Percentiles rank a stretch among this genome's conserved stretches.
These are phyloP conservation scores for Magallana gigas DNA, from an alignment of 1,140 invertebrate species.

Conservation along the genomic window DNA sequence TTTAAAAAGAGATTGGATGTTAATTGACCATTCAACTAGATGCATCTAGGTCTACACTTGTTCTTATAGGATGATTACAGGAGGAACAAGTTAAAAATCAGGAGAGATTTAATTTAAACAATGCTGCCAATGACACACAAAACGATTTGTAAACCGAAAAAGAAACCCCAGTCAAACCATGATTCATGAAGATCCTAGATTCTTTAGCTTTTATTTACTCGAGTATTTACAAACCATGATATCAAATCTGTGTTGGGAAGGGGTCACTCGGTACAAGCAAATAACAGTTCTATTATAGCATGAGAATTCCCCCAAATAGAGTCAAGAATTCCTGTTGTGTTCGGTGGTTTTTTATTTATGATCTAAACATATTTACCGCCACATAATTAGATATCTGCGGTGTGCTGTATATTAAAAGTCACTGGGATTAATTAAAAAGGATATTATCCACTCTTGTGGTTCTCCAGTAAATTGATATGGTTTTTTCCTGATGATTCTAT, in stretches of 20 bases:
- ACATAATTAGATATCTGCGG: conserved; percentile 23
- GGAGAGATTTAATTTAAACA: conserved; percentile 24
- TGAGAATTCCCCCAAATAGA: conserved; percentile 27
- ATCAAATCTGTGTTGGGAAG: conserved; percentile 22
- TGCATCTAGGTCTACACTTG: not conserved
- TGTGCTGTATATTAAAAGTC: not conserved
- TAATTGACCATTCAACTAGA: conserved; percentile 5
- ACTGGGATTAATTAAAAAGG: not conserved
- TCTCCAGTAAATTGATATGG: not conserved
- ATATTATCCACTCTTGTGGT: conserved; percentile 17
- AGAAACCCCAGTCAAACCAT: not conserved
- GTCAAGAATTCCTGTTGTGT: conserved; percentile 29
- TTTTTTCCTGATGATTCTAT: too few relatives aligned
- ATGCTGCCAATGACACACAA: not conserved
- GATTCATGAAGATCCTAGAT: not conserved
- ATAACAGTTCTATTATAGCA: conserved; percentile 18
- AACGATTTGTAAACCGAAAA: conserved; percentile 5
- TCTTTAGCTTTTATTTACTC: conserved; percentile 6
- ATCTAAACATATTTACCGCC: conserved; percentile 9
- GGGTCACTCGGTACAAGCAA: conserved; percentile 15
- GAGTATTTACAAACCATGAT: conserved; percentile 10
- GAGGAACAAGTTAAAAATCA: not conserved
- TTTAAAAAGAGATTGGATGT: not conserved
- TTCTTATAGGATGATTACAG: not conserved
- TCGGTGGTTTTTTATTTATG: not conserved